Conservation (phyloP, 2,113 vertebrate species). For the Tragelaphus strepsiceros region DNA sequence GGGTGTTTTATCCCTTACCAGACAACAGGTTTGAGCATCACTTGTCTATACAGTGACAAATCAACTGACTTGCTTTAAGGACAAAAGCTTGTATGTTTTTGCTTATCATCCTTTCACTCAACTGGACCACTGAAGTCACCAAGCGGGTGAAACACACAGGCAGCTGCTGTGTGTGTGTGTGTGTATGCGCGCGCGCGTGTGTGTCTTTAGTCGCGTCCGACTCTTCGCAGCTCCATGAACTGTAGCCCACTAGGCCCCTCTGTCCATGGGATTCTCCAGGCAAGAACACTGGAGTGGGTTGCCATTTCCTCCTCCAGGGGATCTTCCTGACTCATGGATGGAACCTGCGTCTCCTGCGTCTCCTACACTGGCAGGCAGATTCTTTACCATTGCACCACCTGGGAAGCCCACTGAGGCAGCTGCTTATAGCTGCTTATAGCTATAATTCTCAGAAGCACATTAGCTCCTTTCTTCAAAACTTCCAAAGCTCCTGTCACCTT, state of each 20-base stretch:
- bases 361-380: rapidly evolving
- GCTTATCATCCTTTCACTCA: rapidly evolving
- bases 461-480: neutral
- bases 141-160: rapidly evolving
- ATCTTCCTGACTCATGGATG: rapidly evolving
- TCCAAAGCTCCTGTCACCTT: neutral
- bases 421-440: neutral
- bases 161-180: neutral
- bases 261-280: neutral
- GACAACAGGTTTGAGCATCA: neutral
- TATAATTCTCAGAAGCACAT: neutral
- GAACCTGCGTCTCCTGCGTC: rapidly evolving
- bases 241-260: neutral
- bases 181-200: neutral
- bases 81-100: rapidly evolving
- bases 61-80: rapidly evolving
- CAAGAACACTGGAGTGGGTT: neutral
- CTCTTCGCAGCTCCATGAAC: neutral
- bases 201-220: neutral
- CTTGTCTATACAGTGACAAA: rapidly evolving
- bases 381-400: neutral
- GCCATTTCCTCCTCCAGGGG: neutral
- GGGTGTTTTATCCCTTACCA: rapidly evolving
- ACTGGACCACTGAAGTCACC: neutral
- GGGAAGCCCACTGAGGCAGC: neutral